Percentiles rank a stretch among this genome's conserved stretches.
phyloP scores from a whole-genome alignment of 2,888 invertebrate species.

The Lasioglossum calceatum region DNA sequence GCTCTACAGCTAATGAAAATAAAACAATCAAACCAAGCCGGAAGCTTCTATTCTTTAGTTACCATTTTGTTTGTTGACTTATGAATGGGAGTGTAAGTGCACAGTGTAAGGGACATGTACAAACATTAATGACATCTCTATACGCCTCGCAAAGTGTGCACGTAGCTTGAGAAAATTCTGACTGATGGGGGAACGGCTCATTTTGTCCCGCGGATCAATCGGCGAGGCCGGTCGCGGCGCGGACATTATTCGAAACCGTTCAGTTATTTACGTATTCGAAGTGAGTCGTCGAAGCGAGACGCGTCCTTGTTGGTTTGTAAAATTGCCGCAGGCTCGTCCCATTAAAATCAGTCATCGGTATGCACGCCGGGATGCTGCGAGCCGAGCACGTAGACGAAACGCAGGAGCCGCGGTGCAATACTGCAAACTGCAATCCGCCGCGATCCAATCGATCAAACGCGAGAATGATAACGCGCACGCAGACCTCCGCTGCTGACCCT shows the following conservation, averaged over 20 bases:
- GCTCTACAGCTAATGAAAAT: too few species aligned
- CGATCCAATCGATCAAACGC: conserved; percentile 80
- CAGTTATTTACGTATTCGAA: conserved; percentile 61
- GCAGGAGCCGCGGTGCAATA: conserved; percentile 58
- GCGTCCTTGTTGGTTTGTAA: conserved; percentile 66
- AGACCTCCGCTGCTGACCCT: neutral
- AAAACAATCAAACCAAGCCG: too few species aligned
- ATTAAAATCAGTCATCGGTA: conserved; percentile 80
- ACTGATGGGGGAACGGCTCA: neutral
- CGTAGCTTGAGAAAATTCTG: neutral
- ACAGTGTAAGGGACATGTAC: too few species aligned
- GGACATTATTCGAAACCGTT: conserved; percentile 26
- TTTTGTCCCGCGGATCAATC: neutral
- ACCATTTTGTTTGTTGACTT: too few species aligned
- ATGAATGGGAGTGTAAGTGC: too few species aligned
- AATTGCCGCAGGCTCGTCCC: conserved; percentile 71
- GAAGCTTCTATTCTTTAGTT: too few species aligned
- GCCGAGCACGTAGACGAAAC: conserved; percentile 78
- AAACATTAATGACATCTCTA: too few species aligned
- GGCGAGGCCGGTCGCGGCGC: conserved; percentile 5
- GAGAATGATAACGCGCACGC: conserved; percentile 44
- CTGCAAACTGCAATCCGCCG: conserved; percentile 43
- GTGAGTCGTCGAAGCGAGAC: conserved; percentile 50
- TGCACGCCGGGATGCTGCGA: conserved; percentile 71
- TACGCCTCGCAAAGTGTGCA: neutral